Evolutionary conservation across 2,888 invertebrate genomes (phyloP).

Genomic region (Rhabditoides inermis): DNA sequence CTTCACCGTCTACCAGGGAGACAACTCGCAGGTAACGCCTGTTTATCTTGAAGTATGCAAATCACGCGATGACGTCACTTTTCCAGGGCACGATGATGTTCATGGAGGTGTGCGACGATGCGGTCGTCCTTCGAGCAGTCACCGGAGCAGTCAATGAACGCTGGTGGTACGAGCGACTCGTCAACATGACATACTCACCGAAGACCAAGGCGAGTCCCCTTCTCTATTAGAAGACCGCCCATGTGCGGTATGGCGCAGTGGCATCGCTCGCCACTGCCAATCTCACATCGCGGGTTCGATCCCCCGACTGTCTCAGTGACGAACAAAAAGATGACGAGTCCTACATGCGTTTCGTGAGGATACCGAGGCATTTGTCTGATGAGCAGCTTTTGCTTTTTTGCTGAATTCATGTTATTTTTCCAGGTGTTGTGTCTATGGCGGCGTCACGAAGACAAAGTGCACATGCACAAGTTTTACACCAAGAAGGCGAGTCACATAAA

Average conservation of each 20-base stretch:
- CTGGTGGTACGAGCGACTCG: slow-evolving; percentile 98
- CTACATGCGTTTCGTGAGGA: no score
- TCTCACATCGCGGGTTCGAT: background rate
- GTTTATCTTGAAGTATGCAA: slow-evolving; percentile 71
- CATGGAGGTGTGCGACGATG: slow-evolving; percentile 80
- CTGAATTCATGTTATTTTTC: no score
- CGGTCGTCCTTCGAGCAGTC: slow-evolving; percentile 61
- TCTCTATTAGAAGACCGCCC: background rate
- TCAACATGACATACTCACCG: slow-evolving; percentile 99
- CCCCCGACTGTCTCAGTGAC: background rate
- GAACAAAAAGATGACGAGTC: no score
- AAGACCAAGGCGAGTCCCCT: slow-evolving; percentile 63
- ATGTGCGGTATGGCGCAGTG: background rate
- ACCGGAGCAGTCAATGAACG: slow-evolving; percentile 61
- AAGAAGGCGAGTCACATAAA: slow-evolving; percentile 81
- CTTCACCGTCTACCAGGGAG: slow-evolving; percentile 91
- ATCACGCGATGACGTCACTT: no score
- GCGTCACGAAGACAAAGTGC: slow-evolving; percentile 72
- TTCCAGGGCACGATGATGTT: slow-evolving; percentile 65
- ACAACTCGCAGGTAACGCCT: slow-evolving; percentile 74
- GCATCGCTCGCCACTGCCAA: background rate
- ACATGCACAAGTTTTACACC: slow-evolving; percentile 94
- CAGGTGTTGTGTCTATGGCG: slow-evolving; percentile 94
- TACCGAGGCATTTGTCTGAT: no score
- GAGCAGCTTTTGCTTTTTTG: no score